These are phyloP conservation scores for Cacatua alba DNA, from an alignment of 2,113 vertebrate species.

Conservation along the genomic window DNA sequence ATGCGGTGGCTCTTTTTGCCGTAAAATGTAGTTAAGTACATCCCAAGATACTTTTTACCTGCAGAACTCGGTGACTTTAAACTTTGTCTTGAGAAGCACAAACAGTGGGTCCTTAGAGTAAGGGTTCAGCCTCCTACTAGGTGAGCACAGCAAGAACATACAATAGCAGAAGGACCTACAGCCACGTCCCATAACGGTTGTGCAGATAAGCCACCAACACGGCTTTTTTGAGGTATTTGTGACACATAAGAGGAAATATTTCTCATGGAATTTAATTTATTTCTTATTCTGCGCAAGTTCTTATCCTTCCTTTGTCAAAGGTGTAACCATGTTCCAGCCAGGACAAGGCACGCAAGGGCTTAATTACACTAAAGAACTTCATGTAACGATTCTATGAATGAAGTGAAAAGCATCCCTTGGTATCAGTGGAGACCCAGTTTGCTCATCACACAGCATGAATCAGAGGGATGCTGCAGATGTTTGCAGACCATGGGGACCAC, in stretches of 20 bases:
- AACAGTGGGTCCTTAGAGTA: not conserved
- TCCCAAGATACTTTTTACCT: not conserved
- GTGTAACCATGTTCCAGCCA: not conserved
- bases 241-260: not conserved
- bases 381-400: not conserved
- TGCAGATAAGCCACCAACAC: not conserved
- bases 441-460: not conserved
- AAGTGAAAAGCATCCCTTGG: not conserved
- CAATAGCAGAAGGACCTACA: not conserved
- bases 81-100: not conserved
- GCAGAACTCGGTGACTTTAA: not conserved
- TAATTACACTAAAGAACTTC: not conserved
- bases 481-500: not conserved
- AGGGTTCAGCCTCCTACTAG: not conserved
- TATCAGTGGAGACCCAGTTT: not conserved
- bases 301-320: not conserved
- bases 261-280: not conserved
- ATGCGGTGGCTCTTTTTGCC: not conserved
- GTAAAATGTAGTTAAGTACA: not conserved
- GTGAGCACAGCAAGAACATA: not conserved
- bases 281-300: not conserved
- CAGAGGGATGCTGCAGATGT: not conserved
- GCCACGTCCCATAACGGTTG: not conserved
- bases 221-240: not conserved
- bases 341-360: not conserved